These are phyloP conservation scores for Paralichthys olivaceus DNA, from an alignment of 2,113 vertebrate species.

Conservation along the genomic window DNA sequence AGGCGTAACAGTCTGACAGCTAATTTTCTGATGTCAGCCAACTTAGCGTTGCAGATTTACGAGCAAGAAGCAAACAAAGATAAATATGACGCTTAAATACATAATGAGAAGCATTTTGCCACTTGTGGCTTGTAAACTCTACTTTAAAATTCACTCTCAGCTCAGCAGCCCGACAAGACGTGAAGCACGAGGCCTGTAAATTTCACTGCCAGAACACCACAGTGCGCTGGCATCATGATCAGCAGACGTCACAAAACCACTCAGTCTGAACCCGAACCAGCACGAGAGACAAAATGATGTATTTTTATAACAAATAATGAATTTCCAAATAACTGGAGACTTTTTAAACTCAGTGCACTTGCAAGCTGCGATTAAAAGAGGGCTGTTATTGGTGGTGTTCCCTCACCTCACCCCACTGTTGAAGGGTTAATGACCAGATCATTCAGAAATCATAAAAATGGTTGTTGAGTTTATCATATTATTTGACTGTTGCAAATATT, in stretches of 20 bases:
- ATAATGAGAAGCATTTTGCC: conserved; percentile 43
- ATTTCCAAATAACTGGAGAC: background rate
- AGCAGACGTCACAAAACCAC: conserved; percentile 44
- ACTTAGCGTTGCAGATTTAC: background rate
- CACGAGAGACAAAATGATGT: background rate
- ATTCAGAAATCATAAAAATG: conserved; percentile 16
- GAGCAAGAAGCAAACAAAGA: conserved; percentile 4
- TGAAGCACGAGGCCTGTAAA: conserved; percentile 39
- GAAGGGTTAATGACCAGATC: conserved; percentile 2
- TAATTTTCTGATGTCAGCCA: conserved; percentile 3
- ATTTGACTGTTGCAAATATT: background rate
- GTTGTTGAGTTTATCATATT: background rate
- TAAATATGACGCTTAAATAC: conserved; percentile 1
- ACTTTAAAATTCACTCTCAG: conserved; percentile 30
- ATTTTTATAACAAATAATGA: background rate
- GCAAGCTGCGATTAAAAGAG: background rate
- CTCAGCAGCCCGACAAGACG: conserved; percentile 28
- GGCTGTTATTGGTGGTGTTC: conserved; percentile 4
- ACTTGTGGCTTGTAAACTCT: conserved; percentile 40
- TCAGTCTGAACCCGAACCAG: background rate
- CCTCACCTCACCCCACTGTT: background rate
- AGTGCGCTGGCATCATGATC: conserved; percentile 4
- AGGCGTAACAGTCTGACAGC: conserved; percentile 8
- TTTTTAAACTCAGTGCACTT: background rate
- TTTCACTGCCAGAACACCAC: conserved; percentile 31